Conservation (phyloP, 1,140 invertebrate genomes). For the Gryon sp. region DNA sequence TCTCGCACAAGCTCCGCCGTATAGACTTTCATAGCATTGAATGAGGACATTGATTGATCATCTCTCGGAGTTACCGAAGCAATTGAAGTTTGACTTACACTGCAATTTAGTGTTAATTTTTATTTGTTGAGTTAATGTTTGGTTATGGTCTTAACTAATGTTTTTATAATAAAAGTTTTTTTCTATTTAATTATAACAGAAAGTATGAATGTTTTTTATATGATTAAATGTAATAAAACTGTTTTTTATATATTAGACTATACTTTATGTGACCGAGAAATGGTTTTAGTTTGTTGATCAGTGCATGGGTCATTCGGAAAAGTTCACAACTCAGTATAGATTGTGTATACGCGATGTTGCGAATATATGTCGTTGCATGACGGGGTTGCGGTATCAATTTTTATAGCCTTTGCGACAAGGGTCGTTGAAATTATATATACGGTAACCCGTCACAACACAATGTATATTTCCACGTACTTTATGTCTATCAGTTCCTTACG, state of each 20-base stretch:
- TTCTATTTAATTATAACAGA: not conserved
- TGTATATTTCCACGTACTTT: slow-evolving; percentile 41
- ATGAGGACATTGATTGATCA: slow-evolving; percentile 56
- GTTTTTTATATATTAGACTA: not conserved
- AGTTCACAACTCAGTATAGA: slow-evolving; percentile 35
- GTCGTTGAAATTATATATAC: slow-evolving; percentile 52
- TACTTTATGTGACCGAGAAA: not conserved
- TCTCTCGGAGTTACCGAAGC: slow-evolving; percentile 22
- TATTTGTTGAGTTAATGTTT: not conserved
- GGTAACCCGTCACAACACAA: slow-evolving; percentile 33
- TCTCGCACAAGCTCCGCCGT: slow-evolving; percentile 13
- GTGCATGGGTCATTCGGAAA: slow-evolving; percentile 27
- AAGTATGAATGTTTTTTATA: no score
- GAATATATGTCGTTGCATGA: slow-evolving; percentile 39
- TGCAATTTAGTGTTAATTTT: slow-evolving; percentile 26
- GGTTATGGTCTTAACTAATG: not conserved
- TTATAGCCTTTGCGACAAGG: slow-evolving; percentile 58
- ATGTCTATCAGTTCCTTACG: slow-evolving; percentile 44
- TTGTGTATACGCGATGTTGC: slow-evolving; percentile 20
- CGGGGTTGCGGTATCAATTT: slow-evolving; percentile 59
- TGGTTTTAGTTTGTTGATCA: slow-evolving; percentile 18
- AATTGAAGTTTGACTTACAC: slow-evolving; percentile 38
- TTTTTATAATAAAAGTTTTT: not conserved
- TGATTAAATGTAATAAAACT: not conserved
- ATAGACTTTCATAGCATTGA: slow-evolving; percentile 43